A percentile compares a stretch with the other conserved stretches of the same genome.
Conservation (phyloP, 2,113 vertebrate species). For the Pterophyllum scalare region DNA sequence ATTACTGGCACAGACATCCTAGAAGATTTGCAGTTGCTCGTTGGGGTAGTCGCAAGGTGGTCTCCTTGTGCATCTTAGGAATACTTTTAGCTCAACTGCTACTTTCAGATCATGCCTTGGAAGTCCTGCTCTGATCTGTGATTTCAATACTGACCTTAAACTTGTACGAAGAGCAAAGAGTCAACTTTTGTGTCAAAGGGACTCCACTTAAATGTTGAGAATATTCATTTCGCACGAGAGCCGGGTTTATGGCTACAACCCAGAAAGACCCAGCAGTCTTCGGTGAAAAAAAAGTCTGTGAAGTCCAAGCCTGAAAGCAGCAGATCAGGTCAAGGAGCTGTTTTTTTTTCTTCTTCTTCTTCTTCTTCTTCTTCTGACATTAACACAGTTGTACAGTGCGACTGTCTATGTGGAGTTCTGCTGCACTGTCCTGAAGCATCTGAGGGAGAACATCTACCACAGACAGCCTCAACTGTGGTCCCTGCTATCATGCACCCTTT, state of each 20-base stretch:
- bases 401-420: too few relatives aligned
- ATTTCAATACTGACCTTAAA: not conserved
- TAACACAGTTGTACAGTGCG: rapidly evolving
- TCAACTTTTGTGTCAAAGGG: not conserved
- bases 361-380: not conserved
- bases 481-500: not conserved
- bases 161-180: not conserved
- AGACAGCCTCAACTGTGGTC: too few relatives aligned
- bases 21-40: too few relatives aligned
- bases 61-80: not conserved
- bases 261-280: not conserved
- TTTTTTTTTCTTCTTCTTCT: too few relatives aligned
- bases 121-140: not conserved
- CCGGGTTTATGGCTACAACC: not conserved
- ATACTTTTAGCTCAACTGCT: not conserved
- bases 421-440: not conserved
- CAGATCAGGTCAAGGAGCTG: not conserved
- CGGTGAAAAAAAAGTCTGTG: too few relatives aligned
- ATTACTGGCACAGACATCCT: too few relatives aligned
- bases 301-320: not conserved
- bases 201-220: not conserved
- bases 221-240: not conserved
- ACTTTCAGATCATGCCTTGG: not conserved
- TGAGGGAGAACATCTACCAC: not conserved
- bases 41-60: too few relatives aligned